These are phyloP conservation scores for Ceratina australensis DNA, from an alignment of 1,140 invertebrate species.

Conservation along the genomic window DNA sequence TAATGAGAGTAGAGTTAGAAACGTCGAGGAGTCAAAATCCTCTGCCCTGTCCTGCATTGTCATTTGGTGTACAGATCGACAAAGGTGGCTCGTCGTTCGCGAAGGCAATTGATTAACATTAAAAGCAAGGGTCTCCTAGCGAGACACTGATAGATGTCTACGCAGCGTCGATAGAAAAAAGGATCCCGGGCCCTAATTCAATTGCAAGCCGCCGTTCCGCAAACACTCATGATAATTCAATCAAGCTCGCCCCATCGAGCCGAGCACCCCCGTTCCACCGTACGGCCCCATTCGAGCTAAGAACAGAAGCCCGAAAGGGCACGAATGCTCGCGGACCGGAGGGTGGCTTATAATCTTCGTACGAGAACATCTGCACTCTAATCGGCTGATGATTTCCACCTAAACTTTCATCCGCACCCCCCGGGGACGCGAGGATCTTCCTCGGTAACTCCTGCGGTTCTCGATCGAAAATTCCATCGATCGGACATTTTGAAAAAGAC, in stretches of 20 bases:
- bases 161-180: conserved; percentile 65
- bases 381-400: conserved; percentile 76
- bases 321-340: conserved; percentile 52
- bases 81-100: not conserved
- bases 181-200: conserved; percentile 72
- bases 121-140: conserved; percentile 22
- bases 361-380: conserved; percentile 79
- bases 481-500: no score
- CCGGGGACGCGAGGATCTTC: not conserved
- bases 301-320: conserved; percentile 44
- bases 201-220: conserved; percentile 78
- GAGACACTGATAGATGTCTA: conserved; percentile 71
- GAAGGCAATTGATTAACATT: conserved; percentile 37
- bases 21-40: not conserved
- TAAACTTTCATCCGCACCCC: conserved; percentile 37
- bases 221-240: conserved; percentile 81
- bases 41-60: not conserved
- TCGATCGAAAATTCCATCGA: conserved; percentile 10
- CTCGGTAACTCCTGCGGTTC: conserved; percentile 16
- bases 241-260: conserved; percentile 69
- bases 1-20: no score
- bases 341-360: conserved; percentile 73
- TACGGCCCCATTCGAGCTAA: conserved; percentile 19
- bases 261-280: conserved; percentile 44
- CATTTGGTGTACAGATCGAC: not conserved